Conservation (phyloP, 2,113 vertebrate species). For the Sinocyclocheilus anshuiensis region DNA sequence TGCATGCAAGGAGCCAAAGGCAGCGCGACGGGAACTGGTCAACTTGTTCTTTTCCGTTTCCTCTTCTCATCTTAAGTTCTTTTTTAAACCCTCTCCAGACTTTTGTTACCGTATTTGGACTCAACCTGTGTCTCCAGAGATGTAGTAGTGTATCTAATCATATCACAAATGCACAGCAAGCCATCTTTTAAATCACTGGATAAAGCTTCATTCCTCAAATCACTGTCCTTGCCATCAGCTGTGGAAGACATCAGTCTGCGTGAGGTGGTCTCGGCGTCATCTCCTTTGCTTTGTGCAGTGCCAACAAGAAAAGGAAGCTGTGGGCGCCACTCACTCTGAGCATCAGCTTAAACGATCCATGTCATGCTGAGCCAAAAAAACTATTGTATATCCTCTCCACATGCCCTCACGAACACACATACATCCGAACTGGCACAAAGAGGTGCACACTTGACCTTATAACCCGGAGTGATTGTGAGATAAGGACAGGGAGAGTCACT, state of each 20-base stretch:
- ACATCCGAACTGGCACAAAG: conserved; percentile 67
- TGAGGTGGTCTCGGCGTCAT: conserved; percentile 60
- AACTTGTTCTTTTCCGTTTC: conserved; percentile 50
- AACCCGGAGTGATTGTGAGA: conserved; percentile 11
- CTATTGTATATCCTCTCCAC: background rate
- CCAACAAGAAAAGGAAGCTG: conserved; percentile 62
- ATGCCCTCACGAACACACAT: conserved; percentile 14
- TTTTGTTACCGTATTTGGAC: conserved; percentile 19
- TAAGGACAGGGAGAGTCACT: background rate
- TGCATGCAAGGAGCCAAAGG: conserved; percentile 46
- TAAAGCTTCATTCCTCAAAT: background rate
- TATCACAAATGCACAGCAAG: background rate
- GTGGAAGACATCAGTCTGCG: conserved; percentile 41
- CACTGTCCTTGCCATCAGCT: conserved; percentile 20
- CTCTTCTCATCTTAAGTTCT: conserved; percentile 29
- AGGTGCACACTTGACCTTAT: conserved; percentile 27
- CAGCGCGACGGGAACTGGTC: conserved; percentile 48
- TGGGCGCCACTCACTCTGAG: conserved; percentile 60
- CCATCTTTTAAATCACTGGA: background rate
- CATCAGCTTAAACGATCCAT: conserved; percentile 48
- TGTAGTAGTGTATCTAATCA: background rate
- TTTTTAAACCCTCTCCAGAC: conserved; percentile 22
- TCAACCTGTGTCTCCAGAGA: background rate
- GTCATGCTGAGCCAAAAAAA: conserved; percentile 46
- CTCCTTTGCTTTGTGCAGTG: conserved; percentile 61